Percentiles rank a stretch among this genome's conserved stretches.
These are phyloP conservation scores for Cantharis flavilabris DNA, from an alignment of 2,888 invertebrate genomes.

Conservation along the genomic window DNA sequence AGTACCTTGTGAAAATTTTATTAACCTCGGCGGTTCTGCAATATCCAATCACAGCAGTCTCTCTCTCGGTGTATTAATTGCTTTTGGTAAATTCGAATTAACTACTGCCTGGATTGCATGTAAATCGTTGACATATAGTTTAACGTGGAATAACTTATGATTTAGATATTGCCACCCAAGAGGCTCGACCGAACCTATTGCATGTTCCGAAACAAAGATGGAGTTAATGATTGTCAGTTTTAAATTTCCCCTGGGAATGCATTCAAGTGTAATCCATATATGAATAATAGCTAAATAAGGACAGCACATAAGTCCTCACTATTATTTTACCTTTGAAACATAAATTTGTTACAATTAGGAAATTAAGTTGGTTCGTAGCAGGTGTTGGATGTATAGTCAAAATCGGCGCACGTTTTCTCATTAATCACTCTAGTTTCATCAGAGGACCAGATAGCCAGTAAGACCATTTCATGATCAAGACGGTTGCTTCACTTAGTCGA, in stretches of 20 bases:
- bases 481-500: no score
- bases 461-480: no score
- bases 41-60: background rate
- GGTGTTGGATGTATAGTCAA: background rate
- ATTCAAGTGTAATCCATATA: background rate
- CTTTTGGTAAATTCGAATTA: background rate
- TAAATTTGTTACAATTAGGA: no score
- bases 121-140: background rate
- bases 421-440: background rate
- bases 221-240: background rate
- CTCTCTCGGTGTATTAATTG: background rate
- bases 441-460: no score
- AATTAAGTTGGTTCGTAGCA: background rate
- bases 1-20: background rate
- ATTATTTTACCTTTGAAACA: no score
- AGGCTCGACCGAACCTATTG: no score
- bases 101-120: background rate
- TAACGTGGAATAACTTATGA: background rate
- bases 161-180: no score
- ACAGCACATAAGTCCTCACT: no score
- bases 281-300: background rate
- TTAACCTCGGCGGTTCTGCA: background rate
- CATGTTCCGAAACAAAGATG: background rate
- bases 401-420: background rate
- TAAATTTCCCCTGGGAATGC: background rate